Percentiles rank a stretch among this genome's conserved stretches.
Conservation (phyloP, 2,113 vertebrate genomes). For the Pelmatolapia mariae region DNA sequence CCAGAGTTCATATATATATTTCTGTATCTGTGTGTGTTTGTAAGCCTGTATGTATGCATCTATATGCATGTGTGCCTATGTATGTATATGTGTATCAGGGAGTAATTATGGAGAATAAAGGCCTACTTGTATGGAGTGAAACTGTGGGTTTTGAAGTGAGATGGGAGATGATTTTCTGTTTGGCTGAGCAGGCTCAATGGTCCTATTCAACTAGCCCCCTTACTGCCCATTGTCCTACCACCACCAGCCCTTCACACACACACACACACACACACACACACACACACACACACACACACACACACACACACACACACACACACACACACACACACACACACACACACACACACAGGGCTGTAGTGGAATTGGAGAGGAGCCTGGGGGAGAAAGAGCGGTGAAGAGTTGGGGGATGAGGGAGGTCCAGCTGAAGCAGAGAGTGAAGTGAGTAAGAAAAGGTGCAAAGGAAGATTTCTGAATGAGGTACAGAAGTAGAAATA, state of each 20-base stretch:
- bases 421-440: constrained; percentile 9
- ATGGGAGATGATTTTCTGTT: constrained; percentile 78
- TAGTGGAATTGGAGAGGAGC: constrained; percentile 15
- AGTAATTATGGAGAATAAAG: constrained; percentile 75
- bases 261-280: constrained; percentile 17
- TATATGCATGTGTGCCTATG: background rate
- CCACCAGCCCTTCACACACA: constrained; percentile 27
- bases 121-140: constrained; percentile 69
- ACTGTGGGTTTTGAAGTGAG: constrained; percentile 74
- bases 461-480: background rate
- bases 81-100: constrained; percentile 45
- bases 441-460: background rate
- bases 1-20: background rate
- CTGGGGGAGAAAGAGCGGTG: constrained; percentile 14
- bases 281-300: constrained; percentile 12
- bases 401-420: background rate
- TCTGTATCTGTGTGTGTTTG: background rate
- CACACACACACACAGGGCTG: constrained; percentile 10
- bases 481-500: background rate
- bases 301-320: constrained; percentile 23
- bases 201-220: constrained; percentile 68
- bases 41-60: background rate
- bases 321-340: constrained; percentile 21
- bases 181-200: constrained; percentile 76
- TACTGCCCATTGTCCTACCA: constrained; percentile 68